phyloP scores from a whole-genome alignment of 2,113 vertebrate genomes.

The Hystrix brachyura region DNA sequence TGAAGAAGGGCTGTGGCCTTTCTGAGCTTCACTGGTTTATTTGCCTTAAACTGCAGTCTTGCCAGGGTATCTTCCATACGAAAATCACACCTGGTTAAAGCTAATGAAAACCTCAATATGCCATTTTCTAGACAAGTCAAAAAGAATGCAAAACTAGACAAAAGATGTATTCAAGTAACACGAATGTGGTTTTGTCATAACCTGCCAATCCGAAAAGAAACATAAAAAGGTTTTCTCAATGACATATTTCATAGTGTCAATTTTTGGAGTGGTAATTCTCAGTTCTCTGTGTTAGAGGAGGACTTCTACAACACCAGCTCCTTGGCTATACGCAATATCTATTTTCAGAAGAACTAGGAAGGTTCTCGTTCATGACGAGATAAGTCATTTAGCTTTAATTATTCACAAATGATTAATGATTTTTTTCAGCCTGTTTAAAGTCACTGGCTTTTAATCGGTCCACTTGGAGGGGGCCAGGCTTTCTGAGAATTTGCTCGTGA shows the following conservation, averaged over 20 bases:
- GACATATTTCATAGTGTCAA: slow-evolving; percentile 91
- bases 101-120: slow-evolving; percentile 96
- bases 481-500: background rate
- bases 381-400: slow-evolving; percentile 71
- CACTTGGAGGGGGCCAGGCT: background rate
- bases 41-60: slow-evolving; percentile 91
- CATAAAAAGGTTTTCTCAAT: slow-evolving; percentile 91
- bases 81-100: slow-evolving; percentile 94
- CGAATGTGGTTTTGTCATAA: slow-evolving; percentile 92
- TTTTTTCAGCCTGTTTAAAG: background rate
- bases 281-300: slow-evolving; percentile 84
- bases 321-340: slow-evolving; percentile 13
- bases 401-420: slow-evolving; percentile 77
- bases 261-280: slow-evolving; percentile 90
- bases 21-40: slow-evolving; percentile 96
- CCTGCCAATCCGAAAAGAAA: slow-evolving; percentile 91
- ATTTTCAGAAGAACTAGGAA: slow-evolving; percentile 55
- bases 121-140: slow-evolving; percentile 93
- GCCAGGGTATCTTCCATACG: slow-evolving; percentile 89
- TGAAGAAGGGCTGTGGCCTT: slow-evolving; percentile 95
- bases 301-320: slow-evolving; percentile 76
- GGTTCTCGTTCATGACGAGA: background rate
- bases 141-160: slow-evolving; percentile 94
- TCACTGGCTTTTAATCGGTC: background rate
- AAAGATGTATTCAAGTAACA: slow-evolving; percentile 95